Conservation (phyloP, 2,888 invertebrate species). For the Chrysopilus asiliformis region DNA sequence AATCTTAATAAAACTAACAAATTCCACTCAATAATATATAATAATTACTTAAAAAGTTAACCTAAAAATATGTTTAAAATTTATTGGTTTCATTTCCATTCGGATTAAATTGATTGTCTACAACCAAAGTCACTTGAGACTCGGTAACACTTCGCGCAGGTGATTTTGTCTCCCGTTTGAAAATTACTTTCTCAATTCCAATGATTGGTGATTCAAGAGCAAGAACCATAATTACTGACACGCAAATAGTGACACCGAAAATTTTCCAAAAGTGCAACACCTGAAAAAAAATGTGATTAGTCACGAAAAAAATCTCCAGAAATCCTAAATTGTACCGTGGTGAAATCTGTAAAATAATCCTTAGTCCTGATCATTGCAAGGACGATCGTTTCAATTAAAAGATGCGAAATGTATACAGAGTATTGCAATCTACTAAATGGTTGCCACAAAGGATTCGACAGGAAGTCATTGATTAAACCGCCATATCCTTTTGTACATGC, state of each 20-base stretch:
- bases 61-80: not conserved
- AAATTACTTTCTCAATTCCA: slow-evolving; percentile 13
- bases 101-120: not conserved
- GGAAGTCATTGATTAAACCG: slow-evolving; percentile 16
- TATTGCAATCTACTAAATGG: slow-evolving; percentile 14
- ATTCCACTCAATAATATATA: not conserved
- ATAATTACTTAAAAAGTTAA: not conserved
- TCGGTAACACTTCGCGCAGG: not conserved
- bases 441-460: too few species aligned
- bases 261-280: slow-evolving; percentile 14
- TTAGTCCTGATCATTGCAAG: slow-evolving; percentile 10
- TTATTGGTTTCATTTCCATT: not conserved
- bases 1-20: too few species aligned
- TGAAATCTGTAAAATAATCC: slow-evolving; percentile 12
- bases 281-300: slow-evolving; percentile 7
- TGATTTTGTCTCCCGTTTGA: too few species aligned
- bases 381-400: slow-evolving; percentile 12
- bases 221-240: slow-evolving; percentile 12
- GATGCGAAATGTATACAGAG: slow-evolving; percentile 16
- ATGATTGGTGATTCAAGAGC: slow-evolving; percentile 16
- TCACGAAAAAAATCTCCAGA: not conserved
- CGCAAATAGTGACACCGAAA: slow-evolving; percentile 12
- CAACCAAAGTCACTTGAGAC: not conserved
- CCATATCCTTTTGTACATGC: slow-evolving; percentile 17
- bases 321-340: slow-evolving; percentile 12